Conservation (phyloP, 1,140 invertebrate genomes). For the Odontomachus brunneus region DNA sequence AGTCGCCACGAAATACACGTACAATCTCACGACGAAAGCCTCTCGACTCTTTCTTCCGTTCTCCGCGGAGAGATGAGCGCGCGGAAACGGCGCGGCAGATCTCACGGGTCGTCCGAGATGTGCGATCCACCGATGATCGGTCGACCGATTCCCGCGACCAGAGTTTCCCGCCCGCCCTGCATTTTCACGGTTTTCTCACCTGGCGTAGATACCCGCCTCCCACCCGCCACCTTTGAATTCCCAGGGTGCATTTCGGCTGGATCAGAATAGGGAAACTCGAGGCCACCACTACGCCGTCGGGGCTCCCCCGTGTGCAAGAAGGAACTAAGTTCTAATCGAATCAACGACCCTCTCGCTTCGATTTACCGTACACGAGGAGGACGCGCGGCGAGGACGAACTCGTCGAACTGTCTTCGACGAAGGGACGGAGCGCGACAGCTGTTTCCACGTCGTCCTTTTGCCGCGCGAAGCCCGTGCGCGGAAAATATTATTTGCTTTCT, state of each 20-base stretch:
- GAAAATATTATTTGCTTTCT: conserved; percentile 68
- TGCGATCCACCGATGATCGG: conserved; percentile 21
- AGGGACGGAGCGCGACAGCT: conserved; percentile 53
- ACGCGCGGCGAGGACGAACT: conserved; percentile 60
- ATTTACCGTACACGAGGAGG: conserved; percentile 61
- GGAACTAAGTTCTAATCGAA: conserved; percentile 78
- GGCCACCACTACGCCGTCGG: conserved; percentile 36
- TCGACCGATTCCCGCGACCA: conserved; percentile 1
- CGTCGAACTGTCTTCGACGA: conserved; percentile 64
- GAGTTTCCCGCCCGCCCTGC: not conserved
- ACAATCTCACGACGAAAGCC: conserved; percentile 45
- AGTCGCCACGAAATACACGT: conserved; percentile 48
- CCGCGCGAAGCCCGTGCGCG: not conserved
- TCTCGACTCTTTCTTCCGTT: conserved; percentile 21
- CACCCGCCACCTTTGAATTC: conserved; percentile 43
- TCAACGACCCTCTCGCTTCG: conserved; percentile 71
- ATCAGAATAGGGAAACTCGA: conserved; percentile 59
- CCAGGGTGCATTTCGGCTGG: conserved; percentile 39
- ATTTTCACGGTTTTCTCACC: conserved; percentile 13
- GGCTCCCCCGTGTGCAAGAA: conserved; percentile 68
- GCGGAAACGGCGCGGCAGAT: not conserved
- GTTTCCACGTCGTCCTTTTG: conserved; percentile 45
- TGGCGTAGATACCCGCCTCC: conserved; percentile 2
- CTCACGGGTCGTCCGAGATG: not conserved
- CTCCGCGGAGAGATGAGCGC: not conserved